Evolutionary conservation across 2,113 vertebrate species (phyloP).

Genomic region (Sorex araneus): DNA sequence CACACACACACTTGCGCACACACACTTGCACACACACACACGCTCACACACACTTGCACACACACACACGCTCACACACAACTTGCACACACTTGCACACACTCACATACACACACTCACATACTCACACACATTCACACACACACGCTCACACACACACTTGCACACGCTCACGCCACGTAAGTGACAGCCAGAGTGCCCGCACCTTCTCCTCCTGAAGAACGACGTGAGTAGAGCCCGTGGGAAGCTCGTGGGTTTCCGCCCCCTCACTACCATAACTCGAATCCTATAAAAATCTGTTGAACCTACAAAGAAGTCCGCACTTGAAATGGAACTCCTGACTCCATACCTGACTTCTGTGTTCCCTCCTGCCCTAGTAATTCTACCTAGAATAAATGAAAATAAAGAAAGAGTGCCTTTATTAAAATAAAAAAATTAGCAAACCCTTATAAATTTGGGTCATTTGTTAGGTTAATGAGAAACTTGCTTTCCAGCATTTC

Average conservation of each 20-base stretch:
- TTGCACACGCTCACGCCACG: no score
- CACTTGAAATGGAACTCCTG: neutral
- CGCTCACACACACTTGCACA: no score
- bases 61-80: neutral
- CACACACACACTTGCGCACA: no score
- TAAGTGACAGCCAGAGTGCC: no score
- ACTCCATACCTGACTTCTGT: neutral
- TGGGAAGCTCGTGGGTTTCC: no score
- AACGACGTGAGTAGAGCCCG: no score
- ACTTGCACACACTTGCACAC: no score
- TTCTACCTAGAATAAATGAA: neutral
- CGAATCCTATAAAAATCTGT: neutral
- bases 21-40: no score
- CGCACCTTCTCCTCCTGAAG: no score
- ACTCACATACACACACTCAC: neutral
- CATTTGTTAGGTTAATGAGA: constrained; percentile 32
- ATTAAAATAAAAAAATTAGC: constrained; percentile 43
- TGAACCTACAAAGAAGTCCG: neutral
- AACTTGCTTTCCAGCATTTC: constrained; percentile 23
- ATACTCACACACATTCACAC: neutral
- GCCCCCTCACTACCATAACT: neutral
- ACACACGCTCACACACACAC: neutral
- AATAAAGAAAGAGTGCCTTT: neutral
- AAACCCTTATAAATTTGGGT: neutral
- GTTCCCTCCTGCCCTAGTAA: neutral